Conservation (phyloP, 2,113 vertebrate species). For the Dicrurus megarhynchus region DNA sequence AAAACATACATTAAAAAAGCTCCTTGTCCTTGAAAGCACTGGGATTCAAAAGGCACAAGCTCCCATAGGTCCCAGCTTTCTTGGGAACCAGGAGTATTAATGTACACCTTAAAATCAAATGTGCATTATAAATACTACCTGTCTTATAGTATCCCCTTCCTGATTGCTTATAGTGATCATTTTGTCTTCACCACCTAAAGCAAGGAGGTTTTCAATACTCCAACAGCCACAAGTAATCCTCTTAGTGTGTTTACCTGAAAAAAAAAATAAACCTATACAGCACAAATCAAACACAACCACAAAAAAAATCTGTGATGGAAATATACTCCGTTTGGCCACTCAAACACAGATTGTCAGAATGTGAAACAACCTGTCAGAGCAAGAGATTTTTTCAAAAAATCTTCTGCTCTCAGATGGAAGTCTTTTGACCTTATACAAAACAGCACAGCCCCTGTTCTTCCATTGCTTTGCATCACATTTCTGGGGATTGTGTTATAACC, state of each 20-base stretch:
- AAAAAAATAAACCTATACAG: constrained; percentile 6
- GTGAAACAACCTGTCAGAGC: not conserved
- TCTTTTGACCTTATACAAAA: not conserved
- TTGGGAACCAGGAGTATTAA: not conserved
- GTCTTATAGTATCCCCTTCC: constrained; percentile 93
- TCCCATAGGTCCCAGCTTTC: not conserved
- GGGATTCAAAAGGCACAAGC: not conserved
- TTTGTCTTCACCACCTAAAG: constrained; percentile 92
- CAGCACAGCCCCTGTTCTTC: not conserved
- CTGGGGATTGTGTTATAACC: not conserved
- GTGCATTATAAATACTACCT: constrained; percentile 72
- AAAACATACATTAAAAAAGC: not conserved
- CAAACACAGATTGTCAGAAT: not conserved
- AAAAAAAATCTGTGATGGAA: not conserved
- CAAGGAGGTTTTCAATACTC: constrained; percentile 91
- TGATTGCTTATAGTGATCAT: constrained; percentile 92
- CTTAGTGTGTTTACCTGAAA: constrained; percentile 93
- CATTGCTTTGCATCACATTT: not conserved
- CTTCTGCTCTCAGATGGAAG: not conserved
- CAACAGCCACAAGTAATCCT: constrained; percentile 94
- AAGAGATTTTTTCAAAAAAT: not conserved
- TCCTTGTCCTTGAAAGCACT: not conserved
- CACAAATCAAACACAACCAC: not conserved
- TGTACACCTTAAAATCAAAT: not conserved
- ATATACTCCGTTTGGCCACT: not conserved